Conservation (phyloP, 2,113 vertebrate species). For the Sylvilagus bachmani region DNA sequence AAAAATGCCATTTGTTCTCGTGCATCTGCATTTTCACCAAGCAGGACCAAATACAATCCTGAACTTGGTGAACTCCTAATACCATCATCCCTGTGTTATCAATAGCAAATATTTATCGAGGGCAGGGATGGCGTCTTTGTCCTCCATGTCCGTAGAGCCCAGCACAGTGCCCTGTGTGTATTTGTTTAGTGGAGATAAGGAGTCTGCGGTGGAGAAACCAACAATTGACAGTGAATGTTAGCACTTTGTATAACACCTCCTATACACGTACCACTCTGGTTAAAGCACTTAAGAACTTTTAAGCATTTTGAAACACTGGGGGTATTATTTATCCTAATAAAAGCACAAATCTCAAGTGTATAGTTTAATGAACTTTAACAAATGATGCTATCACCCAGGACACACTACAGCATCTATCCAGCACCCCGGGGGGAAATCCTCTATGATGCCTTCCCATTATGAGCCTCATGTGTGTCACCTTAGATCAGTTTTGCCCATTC, state of each 20-base stretch:
- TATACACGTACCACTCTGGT: background rate
- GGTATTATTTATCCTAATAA: background rate
- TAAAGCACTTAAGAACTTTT: background rate
- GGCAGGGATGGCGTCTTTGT: background rate
- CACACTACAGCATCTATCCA: background rate
- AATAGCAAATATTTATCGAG: background rate
- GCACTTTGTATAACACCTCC: background rate
- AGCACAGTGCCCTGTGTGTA: background rate
- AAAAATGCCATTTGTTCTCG: slow-evolving; percentile 36
- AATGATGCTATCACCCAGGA: background rate
- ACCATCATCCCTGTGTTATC: background rate
- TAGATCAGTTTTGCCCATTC: background rate
- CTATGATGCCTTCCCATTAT: background rate
- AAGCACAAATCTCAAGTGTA: background rate
- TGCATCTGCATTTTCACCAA: background rate
- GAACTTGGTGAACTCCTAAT: background rate
- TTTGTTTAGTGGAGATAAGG: background rate
- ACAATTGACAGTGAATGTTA: background rate
- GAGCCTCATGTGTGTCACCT: background rate
- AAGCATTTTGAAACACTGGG: background rate
- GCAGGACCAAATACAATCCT: background rate
- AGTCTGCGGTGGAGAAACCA: background rate
- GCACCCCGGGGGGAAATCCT: background rate
- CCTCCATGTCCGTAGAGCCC: background rate
- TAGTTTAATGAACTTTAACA: background rate